Evolutionary conservation across 2,797 vertebrate species (phyloP), one percentile per base, ranked within the genome.

Genomic region (Oreochromis mossambicus): DNA sequence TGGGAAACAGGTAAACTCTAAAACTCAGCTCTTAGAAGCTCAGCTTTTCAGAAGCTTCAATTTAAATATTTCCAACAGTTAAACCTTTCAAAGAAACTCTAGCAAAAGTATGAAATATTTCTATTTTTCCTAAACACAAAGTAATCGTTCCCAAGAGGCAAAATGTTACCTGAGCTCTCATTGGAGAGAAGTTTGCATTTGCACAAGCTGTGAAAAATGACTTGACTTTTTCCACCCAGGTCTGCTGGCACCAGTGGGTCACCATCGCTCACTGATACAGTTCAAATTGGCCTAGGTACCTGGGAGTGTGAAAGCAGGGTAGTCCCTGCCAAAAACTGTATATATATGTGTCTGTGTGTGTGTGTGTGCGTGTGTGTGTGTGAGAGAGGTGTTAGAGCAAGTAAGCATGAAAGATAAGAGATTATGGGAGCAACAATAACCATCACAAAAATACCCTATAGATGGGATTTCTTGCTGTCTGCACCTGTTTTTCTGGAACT

Each of bases 231-330:
- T 86, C 61, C 55, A 83, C 83, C 86, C 46, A 54, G 80, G 87
- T 92, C 75, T 89, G 86, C 78, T 90, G 86, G 87, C 91, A 89
- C 78, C 82, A 82, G 51, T 81, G 82, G 80, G 87, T 83, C 86
- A 79, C 91, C 86, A 91, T 87, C 68, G 41, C 89, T 94, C 90
- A 90, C 61, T 86, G 91, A 92, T 92, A 75, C 84, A 83, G 89
- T 86, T 92, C 81, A 92, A 92, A 93, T 88, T 94, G 91, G 89
- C 89, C 88, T 84, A 90, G 89, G 85, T 85, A 87, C 77, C 77
- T 55, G 34, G 70, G 63, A 89, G 79, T 78, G 86, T 19, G 82
- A 84, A 90, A 78, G 81, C 87, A 90, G 86, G 82, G 78, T 81
- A 91, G 87, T 21, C 56, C 83, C 50, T 85, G 88, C 85, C 80